These are phyloP conservation scores for Laterallus jamaicensis DNA, from an alignment of 2,113 vertebrate species.

Conservation along the genomic window DNA sequence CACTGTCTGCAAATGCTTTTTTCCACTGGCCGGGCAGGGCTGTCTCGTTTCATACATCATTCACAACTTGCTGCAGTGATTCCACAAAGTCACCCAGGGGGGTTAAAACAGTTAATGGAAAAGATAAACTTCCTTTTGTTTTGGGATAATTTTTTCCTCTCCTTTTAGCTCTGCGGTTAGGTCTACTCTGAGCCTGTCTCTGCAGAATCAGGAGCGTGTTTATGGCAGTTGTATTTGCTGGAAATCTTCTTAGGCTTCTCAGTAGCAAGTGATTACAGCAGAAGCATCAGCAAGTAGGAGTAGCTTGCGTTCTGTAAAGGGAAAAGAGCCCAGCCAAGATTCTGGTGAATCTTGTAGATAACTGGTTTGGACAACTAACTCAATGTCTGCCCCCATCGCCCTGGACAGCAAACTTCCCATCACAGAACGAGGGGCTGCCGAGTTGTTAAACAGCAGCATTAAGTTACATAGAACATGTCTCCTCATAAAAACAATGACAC, in stretches of 20 bases:
- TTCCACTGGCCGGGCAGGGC: not conserved
- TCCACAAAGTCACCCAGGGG: slow-evolving; percentile 17
- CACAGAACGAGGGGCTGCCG: rapidly evolving
- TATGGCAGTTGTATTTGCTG: not conserved
- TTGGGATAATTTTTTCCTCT: not conserved
- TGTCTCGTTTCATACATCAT: slow-evolving; percentile 22
- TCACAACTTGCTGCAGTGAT: not conserved
- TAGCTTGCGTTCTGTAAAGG: not conserved
- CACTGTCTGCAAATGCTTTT: not conserved
- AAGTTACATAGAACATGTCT: rapidly evolving
- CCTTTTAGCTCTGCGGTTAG: not conserved
- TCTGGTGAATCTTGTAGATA: too few species aligned
- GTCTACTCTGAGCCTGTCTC: not conserved
- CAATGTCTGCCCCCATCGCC: not conserved
- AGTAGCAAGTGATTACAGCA: not conserved
- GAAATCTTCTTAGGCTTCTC: not conserved
- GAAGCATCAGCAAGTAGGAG: not conserved
- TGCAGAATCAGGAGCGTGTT: not conserved
- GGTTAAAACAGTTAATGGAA: not conserved
- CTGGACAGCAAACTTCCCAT: not conserved
- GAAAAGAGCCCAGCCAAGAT: not conserved
- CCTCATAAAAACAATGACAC: not conserved
- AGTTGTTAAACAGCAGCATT: not conserved
- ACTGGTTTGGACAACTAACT: not conserved
- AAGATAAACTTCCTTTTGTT: slow-evolving; percentile 6